Percentiles rank a stretch among this genome's conserved stretches.
These are phyloP conservation scores for Globodera rostochiensis DNA, from an alignment of 1,140 invertebrate genomes.

Conservation along the genomic window DNA sequence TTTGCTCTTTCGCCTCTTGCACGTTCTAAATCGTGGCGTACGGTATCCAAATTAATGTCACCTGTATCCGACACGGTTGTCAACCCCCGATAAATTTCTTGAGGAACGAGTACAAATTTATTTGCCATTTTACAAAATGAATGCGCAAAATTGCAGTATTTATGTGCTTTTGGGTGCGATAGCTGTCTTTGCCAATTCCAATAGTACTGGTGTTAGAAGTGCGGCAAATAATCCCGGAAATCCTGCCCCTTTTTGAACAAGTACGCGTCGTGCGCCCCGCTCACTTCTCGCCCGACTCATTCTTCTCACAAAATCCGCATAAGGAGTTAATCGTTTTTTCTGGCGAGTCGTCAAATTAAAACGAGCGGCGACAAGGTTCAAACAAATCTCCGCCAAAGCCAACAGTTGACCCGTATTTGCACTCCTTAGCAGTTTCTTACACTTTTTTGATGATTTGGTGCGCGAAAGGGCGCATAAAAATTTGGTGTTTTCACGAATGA, in stretches of 20 bases:
- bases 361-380: constrained; percentile 9
- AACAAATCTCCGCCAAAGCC: constrained; percentile 21
- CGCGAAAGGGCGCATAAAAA: background rate
- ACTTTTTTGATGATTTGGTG: constrained; percentile 4
- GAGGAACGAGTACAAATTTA: constrained; percentile 21
- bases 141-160: background rate
- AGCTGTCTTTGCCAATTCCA: background rate
- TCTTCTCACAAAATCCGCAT: constrained; percentile 8
- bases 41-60: constrained; percentile 4
- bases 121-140: constrained; percentile 10
- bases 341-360: constrained; percentile 15
- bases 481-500: constrained; percentile 11
- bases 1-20: background rate
- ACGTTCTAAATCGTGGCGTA: background rate
- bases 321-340: constrained; percentile 19
- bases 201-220: constrained; percentile 8
- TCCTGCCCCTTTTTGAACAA: constrained; percentile 9
- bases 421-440: background rate
- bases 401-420: constrained; percentile 12
- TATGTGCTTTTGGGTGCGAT: background rate
- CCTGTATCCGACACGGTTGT: background rate
- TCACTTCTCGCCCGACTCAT: constrained; percentile 13
- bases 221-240: constrained; percentile 1
- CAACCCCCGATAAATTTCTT: background rate
- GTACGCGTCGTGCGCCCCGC: background rate